These are phyloP conservation scores for Heliconius erato DNA, from an alignment of 2,888 invertebrate genomes.

Conservation along the genomic window DNA sequence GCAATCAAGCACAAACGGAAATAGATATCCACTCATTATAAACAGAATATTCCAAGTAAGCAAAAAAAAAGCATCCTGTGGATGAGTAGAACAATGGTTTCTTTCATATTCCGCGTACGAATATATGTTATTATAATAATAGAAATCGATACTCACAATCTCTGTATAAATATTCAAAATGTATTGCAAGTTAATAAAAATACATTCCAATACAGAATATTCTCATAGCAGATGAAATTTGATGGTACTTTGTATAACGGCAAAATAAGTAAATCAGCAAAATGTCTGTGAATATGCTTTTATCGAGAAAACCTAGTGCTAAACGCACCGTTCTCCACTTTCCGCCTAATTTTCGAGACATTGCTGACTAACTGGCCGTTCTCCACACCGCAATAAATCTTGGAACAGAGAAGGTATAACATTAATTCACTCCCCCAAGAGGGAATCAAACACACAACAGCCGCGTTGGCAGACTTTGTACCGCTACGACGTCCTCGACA, in stretches of 20 bases:
- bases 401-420: background rate
- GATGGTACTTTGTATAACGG: background rate
- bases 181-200: background rate
- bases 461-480: background rate
- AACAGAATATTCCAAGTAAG: conserved; percentile 32
- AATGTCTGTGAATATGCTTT: background rate
- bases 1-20: conserved; percentile 46
- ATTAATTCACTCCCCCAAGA: background rate
- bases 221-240: background rate
- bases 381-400: background rate
- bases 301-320: background rate
- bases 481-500: background rate
- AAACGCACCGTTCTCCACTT: background rate
- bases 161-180: conserved; percentile 8
- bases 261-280: background rate
- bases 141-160: background rate
- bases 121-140: conserved; percentile 16
- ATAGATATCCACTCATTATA: conserved; percentile 37
- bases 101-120: conserved; percentile 30
- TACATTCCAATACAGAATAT: background rate
- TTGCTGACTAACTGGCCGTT: background rate
- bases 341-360: background rate
- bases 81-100: conserved; percentile 35
- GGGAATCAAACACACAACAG: background rate
- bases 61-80: conserved; percentile 39